Evolutionary conservation across 2,113 vertebrate genomes (phyloP).

Genomic region (Paradisaea rubra): DNA sequence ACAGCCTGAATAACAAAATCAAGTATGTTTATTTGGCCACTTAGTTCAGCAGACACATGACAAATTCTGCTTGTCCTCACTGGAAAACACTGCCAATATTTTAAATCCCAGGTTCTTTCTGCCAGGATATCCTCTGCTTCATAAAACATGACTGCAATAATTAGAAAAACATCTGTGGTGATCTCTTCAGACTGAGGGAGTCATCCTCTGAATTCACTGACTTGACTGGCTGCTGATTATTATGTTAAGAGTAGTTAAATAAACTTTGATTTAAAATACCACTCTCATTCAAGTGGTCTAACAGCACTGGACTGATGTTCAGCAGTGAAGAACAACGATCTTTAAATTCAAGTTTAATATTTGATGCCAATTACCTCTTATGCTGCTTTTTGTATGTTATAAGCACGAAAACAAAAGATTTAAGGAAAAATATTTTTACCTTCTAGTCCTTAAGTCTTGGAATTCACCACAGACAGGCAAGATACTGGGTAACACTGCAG

Average conservation of each 20-base stretch:
- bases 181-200: background rate
- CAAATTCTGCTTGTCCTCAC: conserved; percentile 7
- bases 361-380: background rate
- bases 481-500: background rate
- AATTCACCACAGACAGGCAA: background rate
- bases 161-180: background rate
- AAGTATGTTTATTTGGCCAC: conserved; percentile 30
- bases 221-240: background rate
- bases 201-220: background rate
- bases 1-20: conserved; percentile 26
- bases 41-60: conserved; percentile 4
- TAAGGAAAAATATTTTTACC: background rate
- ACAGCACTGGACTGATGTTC: background rate
- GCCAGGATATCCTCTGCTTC: background rate
- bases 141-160: background rate
- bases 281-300: background rate
- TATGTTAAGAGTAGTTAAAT: background rate
- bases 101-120: background rate
- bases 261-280: background rate
- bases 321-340: background rate
- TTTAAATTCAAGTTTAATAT: background rate
- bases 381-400: background rate
- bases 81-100: background rate
- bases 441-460: background rate
- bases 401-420: background rate